Evolutionary conservation across 2,797 vertebrate species (phyloP).

Genomic region (Miichthys miiuy): DNA sequence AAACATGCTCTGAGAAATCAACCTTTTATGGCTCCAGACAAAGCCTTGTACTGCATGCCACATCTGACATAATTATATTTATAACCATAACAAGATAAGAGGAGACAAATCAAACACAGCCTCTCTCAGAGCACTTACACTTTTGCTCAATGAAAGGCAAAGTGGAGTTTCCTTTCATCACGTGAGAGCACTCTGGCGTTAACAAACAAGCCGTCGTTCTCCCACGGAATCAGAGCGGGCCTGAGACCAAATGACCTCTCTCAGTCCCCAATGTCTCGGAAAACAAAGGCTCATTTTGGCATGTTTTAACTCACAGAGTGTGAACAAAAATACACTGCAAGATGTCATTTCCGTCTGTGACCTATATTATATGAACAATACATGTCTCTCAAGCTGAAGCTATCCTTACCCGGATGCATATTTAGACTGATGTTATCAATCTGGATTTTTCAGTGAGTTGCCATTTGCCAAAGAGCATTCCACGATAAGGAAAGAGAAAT

Average conservation of each 20-base stretch:
- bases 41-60: conserved; percentile 69
- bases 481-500: conserved; percentile 24
- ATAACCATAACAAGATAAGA: conserved; percentile 81
- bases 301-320: conserved; percentile 65
- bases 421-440: conserved; percentile 28
- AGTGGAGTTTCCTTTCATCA: conserved; percentile 78
- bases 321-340: conserved; percentile 54
- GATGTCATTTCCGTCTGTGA: conserved; percentile 46
- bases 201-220: conserved; percentile 81
- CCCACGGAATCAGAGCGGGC: conserved; percentile 77
- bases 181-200: conserved; percentile 70
- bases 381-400: conserved; percentile 9
- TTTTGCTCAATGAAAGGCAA: conserved; percentile 64
- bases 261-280: conserved; percentile 65
- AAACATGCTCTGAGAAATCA: conserved; percentile 73
- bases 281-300: conserved; percentile 77
- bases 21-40: conserved; percentile 70
- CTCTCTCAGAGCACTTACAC: conserved; percentile 64
- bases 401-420: conserved; percentile 18
- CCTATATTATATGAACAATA: conserved; percentile 32
- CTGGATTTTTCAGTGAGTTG: conserved; percentile 20
- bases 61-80: conserved; percentile 80
- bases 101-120: conserved; percentile 75
- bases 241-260: conserved; percentile 61
- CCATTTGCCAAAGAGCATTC: conserved; percentile 39